phyloP scores from a whole-genome alignment of 2,113 vertebrate species.

The Pelecanus crispus region DNA sequence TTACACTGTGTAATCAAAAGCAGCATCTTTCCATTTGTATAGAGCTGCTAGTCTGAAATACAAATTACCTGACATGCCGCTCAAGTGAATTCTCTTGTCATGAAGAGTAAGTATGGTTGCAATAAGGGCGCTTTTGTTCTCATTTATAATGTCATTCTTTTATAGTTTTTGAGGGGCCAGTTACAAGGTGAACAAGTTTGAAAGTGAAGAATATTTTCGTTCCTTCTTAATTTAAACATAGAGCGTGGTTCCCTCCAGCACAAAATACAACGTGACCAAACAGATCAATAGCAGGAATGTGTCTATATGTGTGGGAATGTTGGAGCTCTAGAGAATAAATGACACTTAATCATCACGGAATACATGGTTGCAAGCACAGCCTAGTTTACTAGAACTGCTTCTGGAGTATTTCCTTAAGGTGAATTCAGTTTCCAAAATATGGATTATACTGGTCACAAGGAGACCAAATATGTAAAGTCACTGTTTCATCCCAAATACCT shows the following conservation, averaged over 20 bases:
- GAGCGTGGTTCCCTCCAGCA: background rate
- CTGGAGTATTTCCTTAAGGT: background rate
- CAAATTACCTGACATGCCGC: background rate
- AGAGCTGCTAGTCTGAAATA: background rate
- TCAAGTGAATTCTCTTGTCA: background rate
- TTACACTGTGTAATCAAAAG: background rate
- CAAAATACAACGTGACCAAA: background rate
- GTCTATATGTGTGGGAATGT: background rate
- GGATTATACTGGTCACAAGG: background rate
- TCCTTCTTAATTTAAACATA: background rate
- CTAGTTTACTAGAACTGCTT: background rate
- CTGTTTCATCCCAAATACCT: background rate
- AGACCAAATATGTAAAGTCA: background rate
- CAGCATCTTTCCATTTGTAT: background rate
- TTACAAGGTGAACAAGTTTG: background rate
- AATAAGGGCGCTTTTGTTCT: background rate
- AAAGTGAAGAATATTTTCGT: background rate
- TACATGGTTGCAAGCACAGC: background rate
- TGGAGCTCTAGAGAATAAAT: background rate
- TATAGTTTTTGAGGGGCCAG: background rate
- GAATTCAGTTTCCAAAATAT: background rate
- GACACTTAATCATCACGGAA: background rate
- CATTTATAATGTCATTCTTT: background rate
- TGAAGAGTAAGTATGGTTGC: background rate
- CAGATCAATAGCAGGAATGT: background rate